Base-by-base conservation (phyloP, 2,797 vertebrate genomes). In the Dendrocincla tyrannina region DNA sequence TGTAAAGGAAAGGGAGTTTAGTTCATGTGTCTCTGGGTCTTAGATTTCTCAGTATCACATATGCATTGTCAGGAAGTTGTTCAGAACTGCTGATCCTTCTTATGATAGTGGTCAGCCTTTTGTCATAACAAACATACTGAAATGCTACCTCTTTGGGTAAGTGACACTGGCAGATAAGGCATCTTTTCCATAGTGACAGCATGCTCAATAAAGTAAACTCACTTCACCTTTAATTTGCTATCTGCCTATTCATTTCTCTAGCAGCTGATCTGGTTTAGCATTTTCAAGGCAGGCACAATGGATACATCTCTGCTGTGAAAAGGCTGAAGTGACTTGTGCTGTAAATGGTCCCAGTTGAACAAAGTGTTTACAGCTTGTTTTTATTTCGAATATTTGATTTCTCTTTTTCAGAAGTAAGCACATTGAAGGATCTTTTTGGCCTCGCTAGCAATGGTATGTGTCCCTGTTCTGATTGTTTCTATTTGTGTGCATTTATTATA, bases 341-440 rank as follows among this genome's bases (percentile, higher is more conserved):
- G 6, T 73, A 49, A 87, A 46, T 72, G n/a, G n/a, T 85, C 53
- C 91, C 49, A 50, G 35, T 59, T 77, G 69, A 89, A 44, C 35
- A 20, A 44, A 83, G 13, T 46, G 13, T 67, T 83, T 77, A 47
- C 58, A 73, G 46, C 17, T 30, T 28, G 62, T 3, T 78, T 88
- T 88, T 41, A 85, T 81, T 95, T 56, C 67, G 44, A 97, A 35
- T 76, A 20, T 95, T 96, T 46, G 47, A 58, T 90, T 96, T 90
- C 95, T 97, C 56, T 96, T 95, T 97, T 98, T 68, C 98, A 99
- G 99, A 99, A 98, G 99, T 99, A 80, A 99, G 99, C 98, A 99
- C 99, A 1, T 89, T 99, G 94, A 99, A 99, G 98, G 99, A 99
- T 97, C 99, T 99, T 89, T 99, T 99, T 72, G 98, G 98, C 94